Conservation (phyloP, 2,797 vertebrate genomes). For the Podarcis lilfordi region DNA sequence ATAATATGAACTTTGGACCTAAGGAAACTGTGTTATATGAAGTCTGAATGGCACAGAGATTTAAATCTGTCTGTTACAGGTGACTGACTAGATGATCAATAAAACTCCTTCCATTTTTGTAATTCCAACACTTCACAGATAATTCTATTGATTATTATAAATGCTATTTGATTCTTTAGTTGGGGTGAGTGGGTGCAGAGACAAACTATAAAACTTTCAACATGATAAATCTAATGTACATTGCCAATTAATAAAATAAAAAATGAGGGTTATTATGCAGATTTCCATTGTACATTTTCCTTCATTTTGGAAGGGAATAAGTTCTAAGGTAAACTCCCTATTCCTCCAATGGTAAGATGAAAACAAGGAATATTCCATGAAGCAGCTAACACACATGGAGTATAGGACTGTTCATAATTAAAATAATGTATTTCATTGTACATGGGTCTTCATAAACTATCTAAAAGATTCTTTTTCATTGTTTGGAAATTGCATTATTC, state of each 20-base stretch:
- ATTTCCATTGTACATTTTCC: slow-evolving; percentile 9
- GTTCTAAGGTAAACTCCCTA: neutral
- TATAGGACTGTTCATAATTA: neutral
- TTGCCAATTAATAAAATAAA: slow-evolving; percentile 19
- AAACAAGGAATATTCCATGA: neutral
- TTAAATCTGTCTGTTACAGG: neutral
- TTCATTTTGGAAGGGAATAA: neutral
- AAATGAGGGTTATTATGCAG: neutral
- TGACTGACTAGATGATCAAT: neutral
- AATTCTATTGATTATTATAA: neutral
- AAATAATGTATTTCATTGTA: neutral
- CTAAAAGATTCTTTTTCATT: neutral
- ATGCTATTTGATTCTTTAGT: neutral
- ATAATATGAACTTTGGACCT: neutral
- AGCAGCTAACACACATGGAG: neutral
- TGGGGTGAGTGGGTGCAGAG: neutral
- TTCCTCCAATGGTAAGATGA: neutral
- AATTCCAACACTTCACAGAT: neutral
- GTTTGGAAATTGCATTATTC: slow-evolving; percentile 16
- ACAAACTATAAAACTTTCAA: slow-evolving; percentile 19
- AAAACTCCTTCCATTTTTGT: neutral
- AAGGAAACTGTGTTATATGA: neutral
- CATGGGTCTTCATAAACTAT: neutral
- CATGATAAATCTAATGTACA: slow-evolving; percentile 7
- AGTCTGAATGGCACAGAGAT: neutral